Evolutionary conservation across 2,797 vertebrate genomes (phyloP).

Genomic region (Champsocephalus esox): DNA sequence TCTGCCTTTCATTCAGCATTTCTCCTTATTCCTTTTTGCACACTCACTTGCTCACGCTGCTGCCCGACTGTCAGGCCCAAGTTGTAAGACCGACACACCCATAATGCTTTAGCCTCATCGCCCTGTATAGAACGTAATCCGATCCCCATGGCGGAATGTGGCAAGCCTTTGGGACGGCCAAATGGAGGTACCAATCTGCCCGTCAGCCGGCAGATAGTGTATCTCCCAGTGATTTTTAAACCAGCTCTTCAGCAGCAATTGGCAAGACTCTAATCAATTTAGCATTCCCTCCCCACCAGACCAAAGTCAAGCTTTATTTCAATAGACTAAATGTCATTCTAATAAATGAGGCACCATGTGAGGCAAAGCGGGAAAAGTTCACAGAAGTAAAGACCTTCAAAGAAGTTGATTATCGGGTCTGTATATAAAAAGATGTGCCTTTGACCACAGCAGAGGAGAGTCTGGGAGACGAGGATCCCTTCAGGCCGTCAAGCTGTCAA

Average conservation of each 20-base stretch:
- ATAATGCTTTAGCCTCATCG: slow-evolving; percentile 63
- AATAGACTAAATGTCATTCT: slow-evolving; percentile 5
- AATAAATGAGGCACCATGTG: slow-evolving; percentile 1
- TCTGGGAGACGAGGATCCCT: slow-evolving; percentile 54
- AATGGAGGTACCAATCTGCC: slow-evolving; percentile 80
- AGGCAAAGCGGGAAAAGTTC: slow-evolving; percentile 18
- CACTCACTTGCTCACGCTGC: slow-evolving; percentile 43
- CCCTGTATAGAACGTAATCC: slow-evolving; percentile 80
- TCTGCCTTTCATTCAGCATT: slow-evolving; percentile 59
- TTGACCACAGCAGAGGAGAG: slow-evolving; percentile 33
- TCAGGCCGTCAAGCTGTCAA: slow-evolving; percentile 74
- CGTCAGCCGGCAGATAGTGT: slow-evolving; percentile 69
- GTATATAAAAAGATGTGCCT: slow-evolving; percentile 20
- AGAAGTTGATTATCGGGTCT: slow-evolving; percentile 38
- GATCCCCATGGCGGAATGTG: slow-evolving; percentile 76
- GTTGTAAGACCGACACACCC: slow-evolving; percentile 66
- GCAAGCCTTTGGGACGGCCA: slow-evolving; percentile 72
- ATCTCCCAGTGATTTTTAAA: slow-evolving; percentile 71
- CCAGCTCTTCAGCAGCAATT: slow-evolving; percentile 51
- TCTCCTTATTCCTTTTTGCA: slow-evolving; percentile 41
- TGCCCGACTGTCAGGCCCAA: slow-evolving; percentile 59
- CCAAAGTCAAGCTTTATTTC: slow-evolving; percentile 34
- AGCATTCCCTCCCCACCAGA: slow-evolving; percentile 16
- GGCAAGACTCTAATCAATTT: slow-evolving; percentile 51
- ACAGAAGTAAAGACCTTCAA: slow-evolving; percentile 7